A percentile compares a stretch with the other conserved stretches of the same genome.
phyloP scores from a whole-genome alignment of 1,140 invertebrate species.

The Neodiprion virginianus region DNA sequence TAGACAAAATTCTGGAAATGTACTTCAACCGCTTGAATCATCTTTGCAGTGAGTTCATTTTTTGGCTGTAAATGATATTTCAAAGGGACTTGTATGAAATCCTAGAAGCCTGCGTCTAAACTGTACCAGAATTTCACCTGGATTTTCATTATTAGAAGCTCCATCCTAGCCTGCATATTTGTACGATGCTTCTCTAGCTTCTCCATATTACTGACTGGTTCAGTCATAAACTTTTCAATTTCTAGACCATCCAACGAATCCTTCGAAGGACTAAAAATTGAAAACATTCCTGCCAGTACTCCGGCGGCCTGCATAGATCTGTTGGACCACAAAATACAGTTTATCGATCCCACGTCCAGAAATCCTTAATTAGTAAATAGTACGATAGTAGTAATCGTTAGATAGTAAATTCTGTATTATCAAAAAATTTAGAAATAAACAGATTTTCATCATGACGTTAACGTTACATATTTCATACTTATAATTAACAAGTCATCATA shows the following conservation, averaged over 20 bases:
- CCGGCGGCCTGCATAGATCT: neutral
- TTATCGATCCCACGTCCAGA: no score
- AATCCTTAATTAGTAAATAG: neutral
- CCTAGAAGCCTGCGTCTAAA: neutral
- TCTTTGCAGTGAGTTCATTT: no score
- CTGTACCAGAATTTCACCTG: constrained; percentile 57
- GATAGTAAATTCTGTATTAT: no score
- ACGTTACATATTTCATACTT: neutral
- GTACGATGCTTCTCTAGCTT: constrained; percentile 68
- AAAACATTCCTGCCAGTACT: constrained; percentile 36
- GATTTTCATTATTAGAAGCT: constrained; percentile 88
- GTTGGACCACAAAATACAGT: neutral
- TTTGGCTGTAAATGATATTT: no score
- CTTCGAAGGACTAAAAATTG: constrained; percentile 33
- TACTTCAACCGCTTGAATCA: no score
- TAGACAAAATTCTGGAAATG: no score
- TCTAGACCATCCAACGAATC: constrained; percentile 28
- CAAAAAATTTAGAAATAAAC: no score
- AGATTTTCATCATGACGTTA: neutral
- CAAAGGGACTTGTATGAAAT: constrained; percentile 18
- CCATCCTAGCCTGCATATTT: constrained; percentile 91
- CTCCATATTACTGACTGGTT: constrained; percentile 77
- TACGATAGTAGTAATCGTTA: neutral
- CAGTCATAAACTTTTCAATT: constrained; percentile 74
- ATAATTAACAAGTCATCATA: neutral